Evolutionary conservation across 2,888 invertebrate genomes (phyloP).

Genomic region (Tiliacea citrago): DNA sequence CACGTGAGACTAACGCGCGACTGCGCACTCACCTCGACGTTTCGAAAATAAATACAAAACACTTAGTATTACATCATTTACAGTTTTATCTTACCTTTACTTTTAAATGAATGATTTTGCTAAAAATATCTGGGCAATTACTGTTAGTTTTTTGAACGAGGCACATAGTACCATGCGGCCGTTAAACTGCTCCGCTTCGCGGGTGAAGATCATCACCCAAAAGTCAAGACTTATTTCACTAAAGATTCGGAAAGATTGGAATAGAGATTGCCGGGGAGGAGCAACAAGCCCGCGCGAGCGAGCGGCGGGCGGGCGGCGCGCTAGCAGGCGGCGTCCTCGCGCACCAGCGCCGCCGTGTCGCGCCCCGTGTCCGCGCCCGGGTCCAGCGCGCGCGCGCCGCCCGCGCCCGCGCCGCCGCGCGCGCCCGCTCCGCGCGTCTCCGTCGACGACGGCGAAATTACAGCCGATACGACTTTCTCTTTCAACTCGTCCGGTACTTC

Average conservation of each 20-base stretch:
- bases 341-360: slow-evolving; percentile 83
- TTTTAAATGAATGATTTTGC: slow-evolving; percentile 39
- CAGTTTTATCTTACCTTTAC: slow-evolving; percentile 38
- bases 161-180: not conserved
- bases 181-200: slow-evolving; percentile 2
- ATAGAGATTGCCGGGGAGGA: slow-evolving; percentile 37
- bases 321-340: slow-evolving; percentile 93
- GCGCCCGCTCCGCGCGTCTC: slow-evolving; percentile 92
- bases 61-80: slow-evolving; percentile 60
- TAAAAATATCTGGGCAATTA: slow-evolving; percentile 38
- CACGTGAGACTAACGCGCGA: slow-evolving; percentile 9
- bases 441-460: slow-evolving; percentile 95
- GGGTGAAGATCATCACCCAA: slow-evolving; percentile 36
- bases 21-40: slow-evolving; percentile 13
- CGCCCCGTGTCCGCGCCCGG: slow-evolving; percentile 97
- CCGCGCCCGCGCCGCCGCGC: slow-evolving; percentile 77
- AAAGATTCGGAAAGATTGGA: slow-evolving; percentile 28
- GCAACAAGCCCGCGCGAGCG: slow-evolving; percentile 30
- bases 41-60: slow-evolving; percentile 43
- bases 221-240: slow-evolving; percentile 55
- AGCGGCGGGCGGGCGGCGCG: slow-evolving; percentile 45
- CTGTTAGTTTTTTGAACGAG: slow-evolving; percentile 20
- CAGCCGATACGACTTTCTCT: slow-evolving; percentile 93
- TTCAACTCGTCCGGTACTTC: slow-evolving; percentile 95
- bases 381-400: slow-evolving; percentile 95